Conservation (phyloP, 2,113 vertebrate genomes). For the Orientallactaga bullata region DNA sequence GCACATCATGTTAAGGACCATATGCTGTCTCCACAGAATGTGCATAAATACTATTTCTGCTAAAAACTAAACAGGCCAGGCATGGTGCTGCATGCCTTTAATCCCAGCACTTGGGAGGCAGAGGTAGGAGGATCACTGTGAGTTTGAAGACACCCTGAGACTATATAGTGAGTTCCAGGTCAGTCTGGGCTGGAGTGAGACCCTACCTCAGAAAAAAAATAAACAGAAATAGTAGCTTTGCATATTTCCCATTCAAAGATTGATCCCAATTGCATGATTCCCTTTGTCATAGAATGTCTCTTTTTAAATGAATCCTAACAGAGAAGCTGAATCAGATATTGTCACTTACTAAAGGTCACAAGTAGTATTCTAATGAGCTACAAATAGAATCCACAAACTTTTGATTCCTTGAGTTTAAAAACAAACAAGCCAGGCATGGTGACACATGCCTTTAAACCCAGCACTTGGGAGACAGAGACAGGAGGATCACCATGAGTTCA, state of each 20-base stretch:
- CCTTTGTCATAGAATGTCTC: constrained; percentile 68
- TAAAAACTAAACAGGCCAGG: constrained; percentile 74
- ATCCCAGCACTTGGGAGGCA: too few relatives aligned
- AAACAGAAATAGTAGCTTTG: constrained; percentile 74
- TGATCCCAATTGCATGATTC: constrained; percentile 72
- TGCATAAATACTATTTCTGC: constrained; percentile 80
- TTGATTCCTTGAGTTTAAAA: constrained; percentile 70
- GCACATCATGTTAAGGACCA: constrained; percentile 72
- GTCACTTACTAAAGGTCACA: constrained; percentile 68
- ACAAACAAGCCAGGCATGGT: not conserved
- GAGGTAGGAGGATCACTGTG: too few relatives aligned
- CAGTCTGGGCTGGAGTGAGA: too few relatives aligned
- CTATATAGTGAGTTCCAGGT: too few relatives aligned
- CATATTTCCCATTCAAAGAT: constrained; percentile 76
- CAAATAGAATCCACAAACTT: constrained; percentile 73
- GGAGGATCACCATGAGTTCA: too few relatives aligned
- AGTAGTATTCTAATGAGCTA: constrained; percentile 70
- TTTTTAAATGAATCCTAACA: constrained; percentile 55
- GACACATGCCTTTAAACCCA: too few relatives aligned
- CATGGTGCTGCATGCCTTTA: too few relatives aligned
- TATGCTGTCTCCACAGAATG: constrained; percentile 74
- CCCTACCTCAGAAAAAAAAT: too few relatives aligned
- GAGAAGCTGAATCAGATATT: constrained; percentile 77
- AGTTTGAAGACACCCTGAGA: too few relatives aligned
- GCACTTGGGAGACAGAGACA: too few relatives aligned